Evolutionary conservation across 2,113 vertebrate species (phyloP).

Genomic region (Pampusana beccarii): DNA sequence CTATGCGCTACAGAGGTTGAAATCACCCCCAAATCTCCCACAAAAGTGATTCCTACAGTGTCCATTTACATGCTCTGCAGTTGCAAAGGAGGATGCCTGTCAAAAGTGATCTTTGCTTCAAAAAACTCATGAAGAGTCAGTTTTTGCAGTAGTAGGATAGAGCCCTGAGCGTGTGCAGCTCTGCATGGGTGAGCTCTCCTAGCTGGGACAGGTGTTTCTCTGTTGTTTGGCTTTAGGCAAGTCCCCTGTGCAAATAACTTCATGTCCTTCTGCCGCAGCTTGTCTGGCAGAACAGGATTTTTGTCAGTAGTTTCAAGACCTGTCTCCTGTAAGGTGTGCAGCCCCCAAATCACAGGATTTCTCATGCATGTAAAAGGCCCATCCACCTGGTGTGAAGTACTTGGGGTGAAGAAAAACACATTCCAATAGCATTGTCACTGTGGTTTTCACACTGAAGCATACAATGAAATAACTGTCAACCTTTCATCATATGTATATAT

Average conservation of each 20-base stretch:
- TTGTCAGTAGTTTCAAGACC: neutral
- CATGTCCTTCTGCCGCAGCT: neutral
- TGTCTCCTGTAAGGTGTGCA: neutral
- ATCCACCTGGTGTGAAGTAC: neutral
- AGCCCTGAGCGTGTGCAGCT: neutral
- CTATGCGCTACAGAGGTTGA: neutral
- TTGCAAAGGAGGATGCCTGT: neutral
- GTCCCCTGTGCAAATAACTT: neutral
- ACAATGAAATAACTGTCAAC: neutral
- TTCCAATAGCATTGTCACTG: neutral
- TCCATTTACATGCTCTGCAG: neutral
- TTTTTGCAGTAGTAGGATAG: neutral
- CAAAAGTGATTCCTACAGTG: neutral
- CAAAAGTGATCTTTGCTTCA: neutral
- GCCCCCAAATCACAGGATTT: constrained; percentile 1
- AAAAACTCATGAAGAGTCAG: neutral
- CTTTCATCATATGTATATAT: neutral
- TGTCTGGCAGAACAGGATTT: constrained; percentile 41
- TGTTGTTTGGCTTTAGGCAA: constrained; percentile 16
- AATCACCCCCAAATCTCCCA: neutral
- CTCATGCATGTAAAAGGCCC: neutral
- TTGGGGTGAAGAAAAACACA: neutral
- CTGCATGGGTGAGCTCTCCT: neutral
- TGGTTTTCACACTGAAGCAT: constrained; percentile 2
- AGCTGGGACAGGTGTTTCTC: neutral